A percentile compares a stretch with the other conserved stretches of the same genome.
These are phyloP conservation scores for Crenuchus spilurus DNA, from an alignment of 2,797 vertebrate genomes.

Conservation along the genomic window DNA sequence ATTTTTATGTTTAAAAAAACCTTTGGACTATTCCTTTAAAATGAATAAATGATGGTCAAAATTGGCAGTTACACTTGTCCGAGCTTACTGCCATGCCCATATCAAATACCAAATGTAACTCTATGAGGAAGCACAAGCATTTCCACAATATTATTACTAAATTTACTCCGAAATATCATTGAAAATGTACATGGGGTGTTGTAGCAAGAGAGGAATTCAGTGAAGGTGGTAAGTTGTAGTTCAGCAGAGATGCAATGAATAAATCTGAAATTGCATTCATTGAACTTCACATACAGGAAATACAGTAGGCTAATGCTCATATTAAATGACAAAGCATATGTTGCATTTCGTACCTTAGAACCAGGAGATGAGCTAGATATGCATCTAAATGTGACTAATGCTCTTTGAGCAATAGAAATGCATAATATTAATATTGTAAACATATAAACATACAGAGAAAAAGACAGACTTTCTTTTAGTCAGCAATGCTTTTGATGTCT, in stretches of 20 bases:
- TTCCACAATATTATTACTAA: constrained; percentile 8
- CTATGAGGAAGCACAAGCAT: constrained; percentile 15
- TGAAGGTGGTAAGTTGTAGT: neutral
- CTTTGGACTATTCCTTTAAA: neutral
- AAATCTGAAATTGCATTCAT: neutral
- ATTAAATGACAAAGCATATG: neutral
- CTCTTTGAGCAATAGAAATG: neutral
- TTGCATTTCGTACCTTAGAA: neutral
- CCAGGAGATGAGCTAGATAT: neutral
- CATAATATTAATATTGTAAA: neutral
- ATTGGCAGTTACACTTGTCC: neutral
- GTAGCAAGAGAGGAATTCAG: constrained; percentile 2
- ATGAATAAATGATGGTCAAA: neutral
- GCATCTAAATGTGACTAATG: neutral
- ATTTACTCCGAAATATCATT: neutral
- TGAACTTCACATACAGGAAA: neutral
- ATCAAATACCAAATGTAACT: constrained; percentile 1
- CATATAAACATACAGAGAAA: neutral
- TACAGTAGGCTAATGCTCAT: neutral
- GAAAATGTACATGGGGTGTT: neutral
- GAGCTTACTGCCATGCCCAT: neutral
- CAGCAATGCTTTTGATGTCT: neutral
- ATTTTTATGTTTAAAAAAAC: too few relatives aligned
- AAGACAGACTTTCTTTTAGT: constrained; percentile 3
- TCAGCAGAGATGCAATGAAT: neutral